phyloP scores from a whole-genome alignment of 92 coral and sea anemone species.

The Zoanthus sansibaricus region DNA sequence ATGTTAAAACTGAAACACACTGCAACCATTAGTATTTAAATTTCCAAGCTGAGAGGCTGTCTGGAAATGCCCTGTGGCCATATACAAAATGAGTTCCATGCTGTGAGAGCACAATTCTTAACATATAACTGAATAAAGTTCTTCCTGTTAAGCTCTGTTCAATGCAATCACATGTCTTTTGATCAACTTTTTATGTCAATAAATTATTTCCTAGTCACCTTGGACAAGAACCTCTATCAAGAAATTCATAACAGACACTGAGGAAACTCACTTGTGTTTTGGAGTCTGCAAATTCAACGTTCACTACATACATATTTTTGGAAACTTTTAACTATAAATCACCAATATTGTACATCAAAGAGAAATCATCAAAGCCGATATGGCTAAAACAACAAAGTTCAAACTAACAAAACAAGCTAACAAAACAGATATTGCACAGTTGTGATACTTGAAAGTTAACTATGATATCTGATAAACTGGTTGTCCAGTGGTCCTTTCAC shows the following conservation, averaged over 20 bases:
- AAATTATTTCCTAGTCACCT: background rate
- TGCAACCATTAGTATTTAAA: constrained; percentile 10
- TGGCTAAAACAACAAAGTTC: constrained; percentile 12
- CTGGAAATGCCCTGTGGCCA: background rate
- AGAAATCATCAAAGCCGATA: background rate
- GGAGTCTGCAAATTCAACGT: background rate
- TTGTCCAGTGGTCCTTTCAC: constrained; percentile 16
- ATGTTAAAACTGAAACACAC: constrained; percentile 26
- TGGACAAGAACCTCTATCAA: background rate
- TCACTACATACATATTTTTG: background rate
- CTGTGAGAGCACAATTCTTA: background rate
- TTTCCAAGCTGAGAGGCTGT: background rate
- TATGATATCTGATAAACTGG: constrained; percentile 1
- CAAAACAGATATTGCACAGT: background rate
- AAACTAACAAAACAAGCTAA: background rate
- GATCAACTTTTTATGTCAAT: too few species aligned
- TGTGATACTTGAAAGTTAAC: background rate
- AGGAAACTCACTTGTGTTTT: constrained; percentile 4
- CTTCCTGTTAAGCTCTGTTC: constrained; percentile 8
- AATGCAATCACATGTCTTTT: background rate
- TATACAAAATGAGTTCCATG: background rate
- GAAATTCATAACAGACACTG: background rate
- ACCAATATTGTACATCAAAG: background rate
- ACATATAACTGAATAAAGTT: background rate
- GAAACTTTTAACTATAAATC: background rate